Evolutionary conservation across 2,888 invertebrate genomes (phyloP), one percentile per base, ranked within the genome.

Genomic region (Onchidella celtica): DNA sequence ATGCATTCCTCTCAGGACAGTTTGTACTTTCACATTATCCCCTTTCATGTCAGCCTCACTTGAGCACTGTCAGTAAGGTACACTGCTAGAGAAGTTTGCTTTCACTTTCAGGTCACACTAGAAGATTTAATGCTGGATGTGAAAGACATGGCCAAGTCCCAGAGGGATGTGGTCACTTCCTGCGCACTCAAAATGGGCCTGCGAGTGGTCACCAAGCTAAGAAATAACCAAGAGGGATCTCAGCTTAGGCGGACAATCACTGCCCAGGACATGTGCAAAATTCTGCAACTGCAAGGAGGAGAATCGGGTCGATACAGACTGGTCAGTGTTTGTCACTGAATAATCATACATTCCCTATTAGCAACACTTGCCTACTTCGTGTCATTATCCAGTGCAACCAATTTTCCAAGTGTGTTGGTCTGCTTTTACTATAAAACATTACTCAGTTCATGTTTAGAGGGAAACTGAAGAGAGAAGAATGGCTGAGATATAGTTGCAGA

Each of bases 121-220:
- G 79, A 79, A 36, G 79, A 79, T 47, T 32, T 79, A n/a, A 72
- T 79, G 61, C 27, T 79, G 17, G 69, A 79, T 24, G 47, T 79
- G 24, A 11, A 11, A 1, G 79, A 63, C 27, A 79, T 72, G 79
- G 38, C 79, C 27, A 70, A 72, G 59, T 72, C 72, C 3, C 79
- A 72, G 65, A 55, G 79, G 47, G 79, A 79, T 11, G 63, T 72
- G 2, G 47, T 79, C 24, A 38, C 40, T n/a, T 59, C 72, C 0
- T 79, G 79, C 63, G 72, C 79, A 24, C 24, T 61, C 29, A 70
- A 72, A 36, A 79, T 79, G 79, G 79, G 79, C 4, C 40, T 79
- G 29, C 70, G 79, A 14, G 40, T 79, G 34, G 68, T 63, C 24
- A 79, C 78, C 21, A 79, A 79, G 47, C 27, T 72, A 36, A 68